phyloP scores from a whole-genome alignment of 1,140 invertebrate genomes.

The Octopus sinensis region DNA sequence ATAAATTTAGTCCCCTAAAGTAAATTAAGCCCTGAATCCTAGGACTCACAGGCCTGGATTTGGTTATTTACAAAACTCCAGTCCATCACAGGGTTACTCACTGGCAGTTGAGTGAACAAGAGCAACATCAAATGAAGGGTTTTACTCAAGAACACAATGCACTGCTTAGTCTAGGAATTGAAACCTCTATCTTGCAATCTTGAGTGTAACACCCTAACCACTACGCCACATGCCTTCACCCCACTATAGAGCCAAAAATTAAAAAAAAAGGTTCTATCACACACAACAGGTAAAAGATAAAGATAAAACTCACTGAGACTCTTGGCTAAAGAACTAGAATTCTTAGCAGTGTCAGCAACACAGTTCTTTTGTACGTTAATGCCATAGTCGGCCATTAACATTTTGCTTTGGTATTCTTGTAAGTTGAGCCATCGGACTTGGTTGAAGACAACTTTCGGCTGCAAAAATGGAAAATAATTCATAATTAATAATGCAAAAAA shows the following conservation, averaged over 20 bases:
- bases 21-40: too few relatives aligned
- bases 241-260: neutral
- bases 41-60: too few relatives aligned
- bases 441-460: slow-evolving; percentile 6
- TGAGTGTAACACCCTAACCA: too few relatives aligned
- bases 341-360: slow-evolving; percentile 72
- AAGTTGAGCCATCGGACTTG: slow-evolving; percentile 74
- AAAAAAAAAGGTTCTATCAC: neutral
- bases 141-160: too few relatives aligned
- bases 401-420: slow-evolving; percentile 97
- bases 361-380: slow-evolving; percentile 92
- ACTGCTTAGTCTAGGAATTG: too few relatives aligned
- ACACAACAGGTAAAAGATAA: neutral
- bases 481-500: too few relatives aligned
- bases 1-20: too few relatives aligned
- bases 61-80: too few relatives aligned
- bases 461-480: neutral
- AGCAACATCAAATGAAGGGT: too few relatives aligned
- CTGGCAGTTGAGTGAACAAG: too few relatives aligned
- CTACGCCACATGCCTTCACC: neutral
- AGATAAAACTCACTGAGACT: slow-evolving; percentile 71
- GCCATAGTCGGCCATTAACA: slow-evolving; percentile 80
- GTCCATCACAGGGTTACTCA: too few relatives aligned
- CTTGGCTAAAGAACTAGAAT: slow-evolving; percentile 69
- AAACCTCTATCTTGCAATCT: too few relatives aligned